Evolutionary conservation across 2,888 invertebrate species (phyloP).

Genomic region (Willowsia nigromaculata): DNA sequence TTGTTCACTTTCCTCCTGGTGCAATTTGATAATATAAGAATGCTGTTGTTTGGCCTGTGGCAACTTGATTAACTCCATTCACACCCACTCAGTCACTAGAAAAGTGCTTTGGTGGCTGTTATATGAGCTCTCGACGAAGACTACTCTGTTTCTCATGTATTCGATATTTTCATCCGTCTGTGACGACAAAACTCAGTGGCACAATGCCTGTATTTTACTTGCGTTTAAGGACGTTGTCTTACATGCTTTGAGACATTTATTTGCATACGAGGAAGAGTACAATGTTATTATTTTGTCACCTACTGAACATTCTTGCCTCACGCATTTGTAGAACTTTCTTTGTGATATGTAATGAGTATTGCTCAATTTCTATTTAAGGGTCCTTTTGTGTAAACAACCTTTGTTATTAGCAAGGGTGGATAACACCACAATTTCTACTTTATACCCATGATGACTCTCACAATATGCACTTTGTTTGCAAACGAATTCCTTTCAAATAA

Average conservation of each 20-base stretch:
- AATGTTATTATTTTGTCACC: neutral
- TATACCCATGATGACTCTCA: neutral
- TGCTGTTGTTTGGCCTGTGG: slow-evolving; percentile 16
- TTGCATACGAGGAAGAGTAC: neutral
- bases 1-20: neutral
- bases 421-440: neutral
- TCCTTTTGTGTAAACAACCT: neutral
- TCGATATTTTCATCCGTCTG: neutral
- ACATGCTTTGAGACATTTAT: neutral
- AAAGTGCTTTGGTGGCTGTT: neutral
- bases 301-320: neutral
- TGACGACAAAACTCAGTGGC: neutral
- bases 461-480: no score
- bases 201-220: neutral
- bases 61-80: slow-evolving; percentile 17
- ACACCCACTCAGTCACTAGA: slow-evolving; percentile 7
- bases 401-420: neutral
- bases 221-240: neutral
- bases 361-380: neutral
- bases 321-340: neutral
- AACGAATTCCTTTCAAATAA: no score
- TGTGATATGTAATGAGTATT: neutral
- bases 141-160: neutral
- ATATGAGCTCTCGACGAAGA: no score
- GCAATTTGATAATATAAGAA: neutral